A percentile compares a stretch with the other conserved stretches of the same genome.
These are phyloP conservation scores for Amphiprion ocellaris DNA, from an alignment of 2,113 vertebrate genomes.

Conservation along the genomic window DNA sequence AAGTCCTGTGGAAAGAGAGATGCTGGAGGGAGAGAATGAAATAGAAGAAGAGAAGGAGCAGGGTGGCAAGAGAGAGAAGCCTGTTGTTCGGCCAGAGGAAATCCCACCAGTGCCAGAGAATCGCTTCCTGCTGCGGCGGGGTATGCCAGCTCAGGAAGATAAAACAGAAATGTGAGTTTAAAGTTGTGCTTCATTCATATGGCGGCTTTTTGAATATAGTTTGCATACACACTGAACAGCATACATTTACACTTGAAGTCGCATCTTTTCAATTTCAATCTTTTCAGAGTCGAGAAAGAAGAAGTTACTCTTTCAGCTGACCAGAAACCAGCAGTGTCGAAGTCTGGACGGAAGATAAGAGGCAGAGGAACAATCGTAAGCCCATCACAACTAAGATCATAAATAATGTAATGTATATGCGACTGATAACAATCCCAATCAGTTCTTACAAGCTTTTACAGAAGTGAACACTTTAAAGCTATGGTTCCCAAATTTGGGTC, in stretches of 20 bases:
- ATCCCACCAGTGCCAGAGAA: conserved; percentile 98
- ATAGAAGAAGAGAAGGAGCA: conserved; percentile 84
- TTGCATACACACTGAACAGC: not conserved
- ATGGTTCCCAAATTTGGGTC: too few species aligned
- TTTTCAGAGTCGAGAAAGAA: conserved; percentile 87
- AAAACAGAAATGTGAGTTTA: conserved; percentile 88
- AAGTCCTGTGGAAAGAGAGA: conserved; percentile 84
- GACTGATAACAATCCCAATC: too few species aligned
- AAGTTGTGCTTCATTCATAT: not conserved
- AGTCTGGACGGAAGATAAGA: conserved; percentile 97
- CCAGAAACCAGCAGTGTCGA: conserved; percentile 93
- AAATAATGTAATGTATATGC: too few species aligned
- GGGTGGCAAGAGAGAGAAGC: conserved; percentile 91
- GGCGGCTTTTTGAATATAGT: not conserved
- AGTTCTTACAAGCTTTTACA: too few species aligned
- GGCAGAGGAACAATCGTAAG: conserved; percentile 97
- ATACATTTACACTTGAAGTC: not conserved
- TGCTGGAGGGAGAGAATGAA: conserved; percentile 83
- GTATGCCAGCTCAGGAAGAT: conserved; percentile 85
- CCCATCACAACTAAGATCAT: conserved; percentile 9
- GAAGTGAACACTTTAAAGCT: too few species aligned
- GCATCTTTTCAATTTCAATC: conserved; percentile 14
- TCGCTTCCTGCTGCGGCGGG: conserved; percentile 93
- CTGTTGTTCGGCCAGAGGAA: conserved; percentile 95
- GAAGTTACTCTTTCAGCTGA: conserved; percentile 79